Base-by-base conservation (phyloP, 2,888 invertebrate species). In the Pristionchus exspectatus region DNA sequence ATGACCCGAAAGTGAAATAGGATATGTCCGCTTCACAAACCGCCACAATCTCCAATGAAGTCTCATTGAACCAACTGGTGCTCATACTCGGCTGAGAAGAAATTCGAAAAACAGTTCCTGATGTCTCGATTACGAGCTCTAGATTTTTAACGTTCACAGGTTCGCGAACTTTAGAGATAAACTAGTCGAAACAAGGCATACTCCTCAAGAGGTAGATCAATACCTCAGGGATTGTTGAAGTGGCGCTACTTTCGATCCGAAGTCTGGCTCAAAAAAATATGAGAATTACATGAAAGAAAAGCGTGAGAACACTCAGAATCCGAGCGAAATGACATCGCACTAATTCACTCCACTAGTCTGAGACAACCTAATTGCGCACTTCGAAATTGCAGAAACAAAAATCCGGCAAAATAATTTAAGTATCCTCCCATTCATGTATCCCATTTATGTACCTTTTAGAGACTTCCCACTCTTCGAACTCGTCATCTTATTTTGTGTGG, bases 381-480 rank as follows among this genome's bases (percentile, higher is more conserved):
- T 72, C 69, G 30, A 72, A 72, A 33, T 72, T 72, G 69, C 69
- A 72, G 33, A 72, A 72, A 30, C 69, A 33, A 16, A 63, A 72
- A 14, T 72, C 27, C 69, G 27, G 16, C 69, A 16, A n/a, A 16
- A 30, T 72, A 9, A 30, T 72, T 72, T 33, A 14, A 33, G 14
- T n/a, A n/a, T 69, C 14, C 27, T 5, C 27, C 9, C 27, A 30
- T n/a, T 30, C 27, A 69, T 10, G n/a, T 21, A 3, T 10, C n/a
- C n/a, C 63, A 63, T 63, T n/a, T n/a, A n/a, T n/a, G n/a, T n/a
- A 38, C 38, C 38, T 38, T 38, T 3, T 2, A 38, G 38, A 5
- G 38, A 3, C 38, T 38, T n/a, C 63, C 24, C 63, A 24, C 63
- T 7, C 63, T 18, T 14, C 63, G 21, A 63, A 63, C 44, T 63